Evolutionary conservation across 92 coral and sea anemone species (phyloP).

Genomic region (Epizoanthus stellaris): DNA sequence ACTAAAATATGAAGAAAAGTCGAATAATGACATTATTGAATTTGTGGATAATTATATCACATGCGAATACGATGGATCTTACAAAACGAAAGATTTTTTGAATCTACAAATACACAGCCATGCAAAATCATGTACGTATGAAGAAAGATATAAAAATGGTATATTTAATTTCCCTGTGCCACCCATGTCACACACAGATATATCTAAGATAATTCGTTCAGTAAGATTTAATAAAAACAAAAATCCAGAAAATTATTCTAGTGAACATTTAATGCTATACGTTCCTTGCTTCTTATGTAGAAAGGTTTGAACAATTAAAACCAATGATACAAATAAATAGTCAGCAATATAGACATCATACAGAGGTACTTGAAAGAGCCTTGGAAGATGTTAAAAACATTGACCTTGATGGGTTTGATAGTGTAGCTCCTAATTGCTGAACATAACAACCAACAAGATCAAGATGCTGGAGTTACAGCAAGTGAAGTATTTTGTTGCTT

Average conservation of each 20-base stretch:
- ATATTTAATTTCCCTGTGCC: conserved; percentile 57
- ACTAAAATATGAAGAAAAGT: no score
- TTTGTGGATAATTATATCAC: no score
- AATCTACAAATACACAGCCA: conserved; percentile 69
- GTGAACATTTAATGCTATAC: conserved; percentile 52
- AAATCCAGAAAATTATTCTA: conserved; percentile 47
- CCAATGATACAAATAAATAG: conserved; percentile 30
- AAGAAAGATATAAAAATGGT: conserved; percentile 11
- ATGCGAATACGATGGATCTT: background rate
- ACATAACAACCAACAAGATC: conserved; percentile 50
- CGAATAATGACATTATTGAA: no score
- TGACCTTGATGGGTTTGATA: conserved; percentile 4
- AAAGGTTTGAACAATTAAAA: conserved; percentile 51
- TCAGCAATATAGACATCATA: conserved; percentile 50
- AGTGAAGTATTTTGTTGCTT: conserved; percentile 38
- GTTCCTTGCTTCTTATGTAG: conserved; percentile 48
- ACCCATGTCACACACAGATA: conserved; percentile 38
- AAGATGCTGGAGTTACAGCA: conserved; percentile 15
- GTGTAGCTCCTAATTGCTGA: conserved; percentile 54
- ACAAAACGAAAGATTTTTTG: conserved; percentile 47
- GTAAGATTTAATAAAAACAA: conserved; percentile 50
- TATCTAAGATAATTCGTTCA: conserved; percentile 27
- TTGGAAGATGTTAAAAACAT: conserved; percentile 36
- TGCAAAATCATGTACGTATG: conserved; percentile 62
- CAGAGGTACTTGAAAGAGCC: conserved; percentile 56